Percentiles rank a stretch among this genome's conserved stretches.
These are phyloP conservation scores for Scalopus aquaticus DNA, from an alignment of 2,113 vertebrate species.

Conservation along the genomic window DNA sequence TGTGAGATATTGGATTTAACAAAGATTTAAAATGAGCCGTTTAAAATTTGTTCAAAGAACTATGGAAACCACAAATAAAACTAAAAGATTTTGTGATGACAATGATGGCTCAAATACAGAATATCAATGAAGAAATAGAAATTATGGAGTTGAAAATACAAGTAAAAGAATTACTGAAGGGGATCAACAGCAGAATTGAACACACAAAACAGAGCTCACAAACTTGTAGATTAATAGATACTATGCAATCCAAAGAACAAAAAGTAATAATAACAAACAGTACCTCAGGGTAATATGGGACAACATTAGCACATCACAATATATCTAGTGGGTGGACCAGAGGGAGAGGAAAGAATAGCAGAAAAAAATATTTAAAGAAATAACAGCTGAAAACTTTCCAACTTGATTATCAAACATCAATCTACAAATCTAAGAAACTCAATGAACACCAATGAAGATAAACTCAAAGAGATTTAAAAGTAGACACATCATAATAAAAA, in stretches of 20 bases:
- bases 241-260: background rate
- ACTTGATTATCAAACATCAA: background rate
- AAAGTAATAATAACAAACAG: background rate
- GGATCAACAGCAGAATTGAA: background rate
- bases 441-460: background rate
- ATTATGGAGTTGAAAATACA: background rate
- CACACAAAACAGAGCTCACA: background rate
- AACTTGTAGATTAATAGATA: background rate
- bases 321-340: background rate
- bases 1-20: background rate
- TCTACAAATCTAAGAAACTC: background rate
- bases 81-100: background rate
- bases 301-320: background rate
- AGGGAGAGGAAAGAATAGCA: background rate
- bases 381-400: background rate
- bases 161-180: background rate
- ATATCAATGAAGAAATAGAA: background rate
- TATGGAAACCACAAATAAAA: background rate
- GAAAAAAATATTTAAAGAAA: background rate
- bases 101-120: background rate
- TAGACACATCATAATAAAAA: background rate
- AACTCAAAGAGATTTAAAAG: background rate
- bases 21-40: slow-evolving; percentile 3
- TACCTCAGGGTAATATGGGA: background rate
- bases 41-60: slow-evolving; percentile 3